These are phyloP conservation scores for Stramonita haemastoma DNA, from an alignment of 2,888 invertebrate genomes.

Conservation along the genomic window DNA sequence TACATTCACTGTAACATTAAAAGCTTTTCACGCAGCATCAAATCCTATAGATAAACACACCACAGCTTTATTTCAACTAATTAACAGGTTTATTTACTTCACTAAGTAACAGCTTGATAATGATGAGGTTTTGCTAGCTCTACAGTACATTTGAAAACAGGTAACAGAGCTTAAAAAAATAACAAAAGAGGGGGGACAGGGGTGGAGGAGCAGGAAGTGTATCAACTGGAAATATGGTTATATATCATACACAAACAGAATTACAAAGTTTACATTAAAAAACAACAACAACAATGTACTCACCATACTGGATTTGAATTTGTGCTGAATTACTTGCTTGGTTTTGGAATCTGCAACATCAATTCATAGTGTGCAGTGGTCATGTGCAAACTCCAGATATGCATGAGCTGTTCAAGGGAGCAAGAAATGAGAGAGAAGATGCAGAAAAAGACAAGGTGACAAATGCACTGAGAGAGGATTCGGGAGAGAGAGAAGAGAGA, in stretches of 20 bases:
- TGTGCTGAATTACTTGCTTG: constrained; percentile 95
- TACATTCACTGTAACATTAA: no score
- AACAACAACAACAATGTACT: constrained; percentile 76
- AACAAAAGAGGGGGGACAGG: neutral
- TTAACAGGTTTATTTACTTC: no score
- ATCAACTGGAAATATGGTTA: neutral
- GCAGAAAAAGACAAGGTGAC: neutral
- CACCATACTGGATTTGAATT: constrained; percentile 99
- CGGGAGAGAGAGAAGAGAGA: neutral
- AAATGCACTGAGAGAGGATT: neutral
- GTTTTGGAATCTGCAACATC: constrained; percentile 94
- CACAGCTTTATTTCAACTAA: no score
- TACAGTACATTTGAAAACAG: neutral
- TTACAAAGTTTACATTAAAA: neutral
- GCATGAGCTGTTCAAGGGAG: no score
- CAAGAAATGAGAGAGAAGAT: neutral
- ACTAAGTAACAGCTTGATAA: no score
- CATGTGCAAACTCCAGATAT: neutral
- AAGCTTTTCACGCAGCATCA: no score
- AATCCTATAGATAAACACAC: no score
- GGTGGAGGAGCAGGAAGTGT: neutral
- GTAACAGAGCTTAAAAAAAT: neutral
- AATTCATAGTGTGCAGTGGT: neutral
- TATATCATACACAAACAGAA: neutral
- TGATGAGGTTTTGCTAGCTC: neutral